Conservation (phyloP, 2,888 invertebrate species). For the Plagodis pulveraria region DNA sequence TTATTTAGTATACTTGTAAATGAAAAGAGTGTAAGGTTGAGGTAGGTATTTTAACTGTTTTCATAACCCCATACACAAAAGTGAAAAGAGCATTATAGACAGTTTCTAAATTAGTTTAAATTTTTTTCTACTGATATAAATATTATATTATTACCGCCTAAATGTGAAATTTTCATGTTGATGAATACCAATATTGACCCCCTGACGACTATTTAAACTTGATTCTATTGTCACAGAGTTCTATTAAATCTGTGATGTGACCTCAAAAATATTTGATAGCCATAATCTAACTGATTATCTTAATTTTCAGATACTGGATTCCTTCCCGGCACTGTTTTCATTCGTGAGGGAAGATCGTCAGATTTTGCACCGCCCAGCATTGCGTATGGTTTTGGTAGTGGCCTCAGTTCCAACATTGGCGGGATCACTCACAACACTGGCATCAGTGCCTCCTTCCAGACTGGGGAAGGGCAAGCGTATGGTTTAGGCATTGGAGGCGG, state of each 20-base stretch:
- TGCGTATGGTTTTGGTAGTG: constrained; percentile 72
- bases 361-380: constrained; percentile 54
- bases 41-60: too few species aligned
- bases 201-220: not conserved
- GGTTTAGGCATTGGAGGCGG: constrained; percentile 60
- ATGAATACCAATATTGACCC: constrained; percentile 19
- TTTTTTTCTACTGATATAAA: too few species aligned
- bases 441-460: constrained; percentile 64
- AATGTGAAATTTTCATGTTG: constrained; percentile 37
- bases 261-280: constrained; percentile 1
- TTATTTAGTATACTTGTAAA: not conserved
- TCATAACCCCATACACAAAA: too few species aligned
- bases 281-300: not conserved
- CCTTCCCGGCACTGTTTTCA: constrained; percentile 46
- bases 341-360: constrained; percentile 52
- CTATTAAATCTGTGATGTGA: constrained; percentile 2
- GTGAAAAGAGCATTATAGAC: too few species aligned
- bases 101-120: too few species aligned
- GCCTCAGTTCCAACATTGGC: constrained; percentile 73
- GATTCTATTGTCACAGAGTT: constrained; percentile 17
- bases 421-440: constrained; percentile 71
- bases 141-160: too few species aligned
- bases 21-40: not conserved
- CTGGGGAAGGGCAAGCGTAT: constrained; percentile 64
- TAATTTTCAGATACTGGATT: constrained; percentile 26